Percentiles rank a stretch among this genome's conserved stretches.
Conservation (phyloP, 2,113 vertebrate genomes). For the Neofelis nebulosa region DNA sequence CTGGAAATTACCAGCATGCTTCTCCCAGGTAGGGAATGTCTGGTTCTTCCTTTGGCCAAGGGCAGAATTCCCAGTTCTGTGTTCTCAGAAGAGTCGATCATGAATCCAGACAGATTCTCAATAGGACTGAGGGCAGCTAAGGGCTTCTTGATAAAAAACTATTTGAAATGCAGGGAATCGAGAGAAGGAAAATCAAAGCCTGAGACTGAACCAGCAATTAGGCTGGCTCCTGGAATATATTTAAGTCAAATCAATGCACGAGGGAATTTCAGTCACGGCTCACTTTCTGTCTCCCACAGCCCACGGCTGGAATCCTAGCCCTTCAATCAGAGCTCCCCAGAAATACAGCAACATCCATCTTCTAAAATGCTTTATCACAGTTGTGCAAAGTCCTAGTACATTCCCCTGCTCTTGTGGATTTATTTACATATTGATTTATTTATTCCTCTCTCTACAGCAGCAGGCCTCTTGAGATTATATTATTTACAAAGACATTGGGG, state of each 20-base stretch:
- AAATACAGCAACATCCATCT: conserved; percentile 56
- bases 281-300: conserved; percentile 34
- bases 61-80: not conserved
- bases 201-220: conserved; percentile 80
- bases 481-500: conserved; percentile 79
- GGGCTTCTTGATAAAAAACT: not conserved
- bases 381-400: conserved; percentile 77
- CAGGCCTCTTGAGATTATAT: conserved; percentile 74
- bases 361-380: conserved; percentile 77
- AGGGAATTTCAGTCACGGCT: conserved; percentile 73
- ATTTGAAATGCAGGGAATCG: conserved; percentile 70
- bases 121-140: not conserved
- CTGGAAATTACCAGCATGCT: not conserved
- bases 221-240: conserved; percentile 73
- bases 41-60: not conserved
- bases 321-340: conserved; percentile 69
- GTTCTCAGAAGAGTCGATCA: not conserved
- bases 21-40: not conserved
- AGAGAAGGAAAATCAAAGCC: conserved; percentile 73
- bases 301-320: conserved; percentile 45
- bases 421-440: conserved; percentile 85
- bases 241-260: conserved; percentile 78
- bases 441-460: conserved; percentile 66
- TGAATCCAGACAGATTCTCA: conserved; percentile 3
- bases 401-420: conserved; percentile 38